A percentile compares a stretch with the other conserved stretches of the same genome.
Conservation (phyloP, 92 coral and sea anemone genomes). For the Zoanthus sociatus region DNA sequence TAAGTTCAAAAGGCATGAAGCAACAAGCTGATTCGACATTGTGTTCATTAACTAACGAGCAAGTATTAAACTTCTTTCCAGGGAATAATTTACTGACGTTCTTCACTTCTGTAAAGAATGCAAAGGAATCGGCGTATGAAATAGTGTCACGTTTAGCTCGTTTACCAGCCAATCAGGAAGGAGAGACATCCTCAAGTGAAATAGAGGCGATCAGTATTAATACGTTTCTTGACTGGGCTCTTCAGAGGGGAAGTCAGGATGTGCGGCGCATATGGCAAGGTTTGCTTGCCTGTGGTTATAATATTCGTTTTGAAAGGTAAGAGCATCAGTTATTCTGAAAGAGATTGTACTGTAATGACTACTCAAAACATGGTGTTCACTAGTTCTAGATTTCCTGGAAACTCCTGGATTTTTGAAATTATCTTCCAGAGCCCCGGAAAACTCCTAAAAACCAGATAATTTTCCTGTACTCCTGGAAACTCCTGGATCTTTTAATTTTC, state of each 20-base stretch:
- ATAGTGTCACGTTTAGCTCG: constrained; percentile 75
- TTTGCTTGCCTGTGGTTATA: constrained; percentile 90
- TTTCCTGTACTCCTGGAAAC: too few species aligned
- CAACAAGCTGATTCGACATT: not conserved
- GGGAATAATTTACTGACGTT: constrained; percentile 79
- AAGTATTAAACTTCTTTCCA: constrained; percentile 65
- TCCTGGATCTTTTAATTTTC: too few species aligned
- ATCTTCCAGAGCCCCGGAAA: too few species aligned
- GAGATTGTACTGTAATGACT: too few species aligned
- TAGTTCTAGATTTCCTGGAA: too few species aligned
- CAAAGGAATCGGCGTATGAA: constrained; percentile 74
- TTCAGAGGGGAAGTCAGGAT: constrained; percentile 61
- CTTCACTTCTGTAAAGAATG: constrained; percentile 75
- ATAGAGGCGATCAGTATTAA: constrained; percentile 51
- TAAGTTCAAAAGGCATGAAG: not conserved
- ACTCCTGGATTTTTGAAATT: too few species aligned
- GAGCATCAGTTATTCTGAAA: not conserved
- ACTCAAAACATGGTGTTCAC: too few species aligned
- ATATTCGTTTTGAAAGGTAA: constrained; percentile 85
- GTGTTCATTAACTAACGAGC: constrained; percentile 67
- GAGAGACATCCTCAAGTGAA: constrained; percentile 21
- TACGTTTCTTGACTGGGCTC: constrained; percentile 83
- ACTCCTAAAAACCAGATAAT: too few species aligned
- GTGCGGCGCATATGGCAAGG: constrained; percentile 89
- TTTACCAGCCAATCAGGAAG: constrained; percentile 40